A percentile compares a stretch with the other conserved stretches of the same genome.
Conservation (phyloP, 1,140 invertebrate genomes). For the Octopus bimaculoides region DNA sequence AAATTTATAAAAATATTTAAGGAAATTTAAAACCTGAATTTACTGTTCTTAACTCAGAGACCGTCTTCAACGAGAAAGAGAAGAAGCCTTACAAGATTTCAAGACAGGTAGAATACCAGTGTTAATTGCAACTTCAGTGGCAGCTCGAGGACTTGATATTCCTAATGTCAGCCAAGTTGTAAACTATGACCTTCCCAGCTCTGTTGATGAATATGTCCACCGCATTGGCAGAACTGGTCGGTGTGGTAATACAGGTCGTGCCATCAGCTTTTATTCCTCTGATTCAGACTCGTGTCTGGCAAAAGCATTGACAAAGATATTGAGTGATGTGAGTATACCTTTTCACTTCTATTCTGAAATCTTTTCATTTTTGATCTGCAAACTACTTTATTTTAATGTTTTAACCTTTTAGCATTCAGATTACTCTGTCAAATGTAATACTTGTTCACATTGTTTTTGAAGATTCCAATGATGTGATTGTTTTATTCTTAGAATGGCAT, state of each 20-base stretch:
- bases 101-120: constrained; percentile 63
- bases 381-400: background rate
- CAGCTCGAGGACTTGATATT: constrained; percentile 81
- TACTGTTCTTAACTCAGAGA: constrained; percentile 59
- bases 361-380: background rate
- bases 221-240: constrained; percentile 91
- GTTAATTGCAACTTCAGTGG: constrained; percentile 90
- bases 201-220: constrained; percentile 92
- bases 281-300: constrained; percentile 66
- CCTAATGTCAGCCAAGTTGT: constrained; percentile 82
- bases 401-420: background rate
- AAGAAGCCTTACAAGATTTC: constrained; percentile 83
- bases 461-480: no score
- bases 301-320: constrained; percentile 69
- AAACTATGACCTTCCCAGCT: constrained; percentile 83
- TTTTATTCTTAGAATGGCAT: no score
- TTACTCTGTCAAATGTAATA: background rate
- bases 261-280: constrained; percentile 79
- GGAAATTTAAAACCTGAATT: no score
- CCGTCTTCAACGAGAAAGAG: constrained; percentile 82
- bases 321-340: constrained; percentile 59
- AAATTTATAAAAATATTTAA: no score
- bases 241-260: constrained; percentile 85
- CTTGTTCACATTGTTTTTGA: background rate
- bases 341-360: background rate